Base-by-base conservation (phyloP, 2,113 vertebrate species). In the Polypterus bichir region DNA sequence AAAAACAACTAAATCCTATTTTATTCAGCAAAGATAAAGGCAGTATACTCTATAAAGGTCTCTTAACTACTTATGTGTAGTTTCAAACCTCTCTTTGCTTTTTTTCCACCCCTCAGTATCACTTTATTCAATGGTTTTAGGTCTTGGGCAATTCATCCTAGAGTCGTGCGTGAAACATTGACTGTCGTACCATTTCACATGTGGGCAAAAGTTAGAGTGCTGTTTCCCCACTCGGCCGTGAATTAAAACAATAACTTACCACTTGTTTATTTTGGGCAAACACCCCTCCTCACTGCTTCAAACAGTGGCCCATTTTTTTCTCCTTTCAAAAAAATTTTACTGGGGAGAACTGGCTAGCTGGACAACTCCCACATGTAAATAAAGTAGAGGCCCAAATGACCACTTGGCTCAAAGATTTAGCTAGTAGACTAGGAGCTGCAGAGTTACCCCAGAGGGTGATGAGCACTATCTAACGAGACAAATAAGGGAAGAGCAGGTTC, bases 1-100 rank as follows among this genome's bases (percentile, higher is more conserved):
- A 92, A 93, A 86, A 97, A 92, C 91, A 91, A 96, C 92, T 95
- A 95, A 93, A 94, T 92, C 93, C 92, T 92, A 91, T 92, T 97
- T 92, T 79, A 87, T 89, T 88, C 86, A 88, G 81, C 82, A 76
- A 76, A 81, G 81, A 88, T 83, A 88, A 88, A 86, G 77, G 84
- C 71, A 78, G 79, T 83, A 84, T 83, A 88, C 82, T 85, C 83
- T 76, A 86, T 86, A 83, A 85, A 85, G 83, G 82, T 86, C 83
- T 86, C 86, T 27, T 84, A 86, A 83, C 83, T 88, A 81, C 84
- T 88, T 83, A 84, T 87, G 79, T 83, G 79, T 82, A 79, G 83
- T 82, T 85, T 86, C 81, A 83, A 87, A 85, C 82, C 75, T 81
- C 79, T 79, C 74, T 69, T 64, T 74, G 74, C 79, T 80, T 69